Evolutionary conservation across 2,113 vertebrate genomes (phyloP).

Genomic region (Tilapia sparmanii): DNA sequence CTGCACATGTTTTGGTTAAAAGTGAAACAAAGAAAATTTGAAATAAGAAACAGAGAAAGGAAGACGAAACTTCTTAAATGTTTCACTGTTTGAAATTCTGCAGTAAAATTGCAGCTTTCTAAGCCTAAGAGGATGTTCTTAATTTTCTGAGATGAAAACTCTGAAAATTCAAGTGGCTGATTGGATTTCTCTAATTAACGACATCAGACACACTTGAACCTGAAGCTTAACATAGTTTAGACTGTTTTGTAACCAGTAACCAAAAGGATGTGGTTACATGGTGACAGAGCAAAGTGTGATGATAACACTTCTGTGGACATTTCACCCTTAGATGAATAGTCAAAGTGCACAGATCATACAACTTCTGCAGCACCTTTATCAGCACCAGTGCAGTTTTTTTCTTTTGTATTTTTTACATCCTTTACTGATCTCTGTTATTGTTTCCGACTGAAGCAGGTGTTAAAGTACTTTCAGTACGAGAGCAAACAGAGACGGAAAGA

Average conservation of each 20-base stretch:
- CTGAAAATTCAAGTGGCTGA: neutral
- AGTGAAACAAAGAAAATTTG: neutral
- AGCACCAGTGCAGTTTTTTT: neutral
- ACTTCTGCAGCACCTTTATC: neutral
- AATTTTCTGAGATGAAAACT: neutral
- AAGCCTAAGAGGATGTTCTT: rapidly evolving
- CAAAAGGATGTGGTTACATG: neutral
- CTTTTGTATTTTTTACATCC: neutral
- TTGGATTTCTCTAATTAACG: neutral
- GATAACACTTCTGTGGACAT: neutral
- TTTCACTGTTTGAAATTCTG: rapidly evolving
- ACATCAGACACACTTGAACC: neutral
- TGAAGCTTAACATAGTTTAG: neutral
- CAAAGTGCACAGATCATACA: neutral
- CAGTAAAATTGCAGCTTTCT: neutral
- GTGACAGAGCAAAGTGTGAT: neutral
- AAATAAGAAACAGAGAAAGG: neutral
- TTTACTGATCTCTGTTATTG: neutral
- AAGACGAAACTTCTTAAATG: neutral
- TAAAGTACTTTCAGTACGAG: neutral
- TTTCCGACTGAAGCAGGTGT: neutral
- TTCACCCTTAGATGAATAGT: neutral
- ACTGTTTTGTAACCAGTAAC: neutral
- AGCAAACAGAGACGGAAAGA: neutral
- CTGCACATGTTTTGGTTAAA: neutral